Evolutionary conservation across 2,797 vertebrate species (phyloP).

Genomic region (Capromys pilorides): DNA sequence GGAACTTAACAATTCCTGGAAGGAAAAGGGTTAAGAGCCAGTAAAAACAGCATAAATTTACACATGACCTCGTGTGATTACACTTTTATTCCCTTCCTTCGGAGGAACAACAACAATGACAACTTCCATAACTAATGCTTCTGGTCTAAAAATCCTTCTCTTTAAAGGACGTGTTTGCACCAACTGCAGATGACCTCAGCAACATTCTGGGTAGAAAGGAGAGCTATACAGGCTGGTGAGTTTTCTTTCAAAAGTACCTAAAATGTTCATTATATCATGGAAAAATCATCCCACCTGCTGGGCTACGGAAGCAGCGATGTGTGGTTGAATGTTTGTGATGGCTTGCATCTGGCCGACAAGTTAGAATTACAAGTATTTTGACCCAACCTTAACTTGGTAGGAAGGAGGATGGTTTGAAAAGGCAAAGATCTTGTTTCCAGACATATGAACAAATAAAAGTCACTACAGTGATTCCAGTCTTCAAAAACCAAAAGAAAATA

Average conservation of each 20-base stretch:
- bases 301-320: not conserved
- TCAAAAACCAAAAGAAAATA: not conserved
- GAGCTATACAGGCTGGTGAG: not conserved
- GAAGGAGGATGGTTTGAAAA: not conserved
- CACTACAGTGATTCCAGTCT: not conserved
- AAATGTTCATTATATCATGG: not conserved
- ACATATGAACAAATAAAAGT: conserved; percentile 27
- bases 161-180: not conserved
- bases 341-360: not conserved
- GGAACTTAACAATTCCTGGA: conserved; percentile 87
- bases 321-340: not conserved
- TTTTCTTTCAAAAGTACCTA: not conserved
- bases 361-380: conserved; percentile 5
- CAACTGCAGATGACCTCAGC: not conserved
- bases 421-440: not conserved
- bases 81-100: conserved; percentile 81
- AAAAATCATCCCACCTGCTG: not conserved
- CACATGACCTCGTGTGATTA: conserved; percentile 77
- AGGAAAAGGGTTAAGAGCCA: conserved; percentile 90
- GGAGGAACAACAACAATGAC: conserved; percentile 65
- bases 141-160: conserved; percentile 71
- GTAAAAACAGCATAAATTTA: conserved; percentile 81
- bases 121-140: conserved; percentile 48
- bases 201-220: conserved; percentile 37
- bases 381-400: not conserved